Percentiles rank a stretch among this genome's conserved stretches.
Conservation (phyloP, 2,113 vertebrate genomes). For the Corythoichthys intestinalis region DNA sequence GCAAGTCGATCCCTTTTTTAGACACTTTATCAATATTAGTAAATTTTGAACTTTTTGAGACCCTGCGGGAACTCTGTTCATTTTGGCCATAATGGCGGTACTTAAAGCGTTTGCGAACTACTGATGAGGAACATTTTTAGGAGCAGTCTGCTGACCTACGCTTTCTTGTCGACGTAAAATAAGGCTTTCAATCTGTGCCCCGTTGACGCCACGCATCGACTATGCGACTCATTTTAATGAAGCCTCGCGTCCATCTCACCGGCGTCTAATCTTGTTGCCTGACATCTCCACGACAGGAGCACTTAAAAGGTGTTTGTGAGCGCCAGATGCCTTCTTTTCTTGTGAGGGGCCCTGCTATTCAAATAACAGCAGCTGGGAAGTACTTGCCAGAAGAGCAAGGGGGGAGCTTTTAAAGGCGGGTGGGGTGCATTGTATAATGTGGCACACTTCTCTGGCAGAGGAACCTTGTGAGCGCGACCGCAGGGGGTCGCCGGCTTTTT, state of each 20-base stretch:
- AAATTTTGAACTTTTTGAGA: no score
- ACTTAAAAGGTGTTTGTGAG: conserved; percentile 49
- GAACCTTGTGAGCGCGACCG: conserved; percentile 31
- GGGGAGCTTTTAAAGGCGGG: conserved; percentile 52
- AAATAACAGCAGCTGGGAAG: conserved; percentile 68
- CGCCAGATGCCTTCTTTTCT: conserved; percentile 72
- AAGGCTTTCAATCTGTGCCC: neutral
- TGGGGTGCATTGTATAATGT: conserved; percentile 50
- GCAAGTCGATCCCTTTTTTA: no score
- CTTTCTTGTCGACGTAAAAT: neutral
- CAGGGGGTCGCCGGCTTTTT: conserved; percentile 19
- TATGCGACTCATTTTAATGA: conserved; percentile 20
- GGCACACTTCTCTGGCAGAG: conserved; percentile 61
- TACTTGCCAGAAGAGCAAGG: conserved; percentile 37
- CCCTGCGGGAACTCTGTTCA: no score
- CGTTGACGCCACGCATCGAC: conserved; percentile 1
- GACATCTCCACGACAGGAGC: conserved; percentile 50
- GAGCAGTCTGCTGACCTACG: neutral
- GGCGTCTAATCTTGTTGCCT: conserved; percentile 49
- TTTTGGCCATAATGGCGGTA: no score
- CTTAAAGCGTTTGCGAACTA: no score
- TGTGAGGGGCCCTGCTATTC: conserved; percentile 59
- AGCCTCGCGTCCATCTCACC: conserved; percentile 27
- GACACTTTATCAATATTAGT: no score
- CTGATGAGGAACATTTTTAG: no score